phyloP scores from a whole-genome alignment of 2,797 vertebrate genomes.

The Macropus fuliginosus region DNA sequence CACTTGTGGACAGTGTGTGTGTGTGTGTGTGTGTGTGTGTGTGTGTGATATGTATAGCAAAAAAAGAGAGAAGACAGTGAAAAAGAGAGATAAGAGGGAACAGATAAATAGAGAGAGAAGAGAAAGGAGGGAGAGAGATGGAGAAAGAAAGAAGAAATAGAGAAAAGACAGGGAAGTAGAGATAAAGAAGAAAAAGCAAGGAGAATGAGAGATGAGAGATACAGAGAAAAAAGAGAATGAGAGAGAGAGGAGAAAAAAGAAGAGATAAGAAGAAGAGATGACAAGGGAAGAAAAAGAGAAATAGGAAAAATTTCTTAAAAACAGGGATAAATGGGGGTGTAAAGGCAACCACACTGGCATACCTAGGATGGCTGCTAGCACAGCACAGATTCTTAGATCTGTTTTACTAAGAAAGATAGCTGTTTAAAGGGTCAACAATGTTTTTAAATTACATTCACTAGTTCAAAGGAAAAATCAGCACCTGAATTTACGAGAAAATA shows the following conservation, averaged over 20 bases:
- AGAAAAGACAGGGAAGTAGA: neutral
- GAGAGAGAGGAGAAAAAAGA: neutral
- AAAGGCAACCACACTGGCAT: too few relatives aligned
- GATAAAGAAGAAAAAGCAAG: neutral
- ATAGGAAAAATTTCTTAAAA: neutral
- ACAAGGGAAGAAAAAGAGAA: neutral
- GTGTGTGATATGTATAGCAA: neutral
- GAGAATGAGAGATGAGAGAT: neutral
- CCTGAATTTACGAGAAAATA: too few relatives aligned
- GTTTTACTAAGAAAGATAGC: too few relatives aligned
- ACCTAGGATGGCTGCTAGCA: too few relatives aligned
- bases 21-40: neutral
- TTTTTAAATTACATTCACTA: too few relatives aligned
- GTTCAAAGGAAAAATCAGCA: too few relatives aligned
- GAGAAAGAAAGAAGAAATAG: neutral
- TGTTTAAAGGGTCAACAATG: too few relatives aligned
- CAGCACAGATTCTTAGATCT: too few relatives aligned
- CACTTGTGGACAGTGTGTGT: neutral
- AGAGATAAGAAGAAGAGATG: neutral
- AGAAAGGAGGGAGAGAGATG: neutral
- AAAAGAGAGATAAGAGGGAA: neutral
- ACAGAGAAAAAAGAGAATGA: neutral
- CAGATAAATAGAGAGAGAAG: neutral
- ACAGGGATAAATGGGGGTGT: neutral
- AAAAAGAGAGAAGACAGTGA: neutral